These are phyloP conservation scores for Brachyrhaphis roseni DNA, from an alignment of 2,797 vertebrate genomes.

Conservation along the genomic window DNA sequence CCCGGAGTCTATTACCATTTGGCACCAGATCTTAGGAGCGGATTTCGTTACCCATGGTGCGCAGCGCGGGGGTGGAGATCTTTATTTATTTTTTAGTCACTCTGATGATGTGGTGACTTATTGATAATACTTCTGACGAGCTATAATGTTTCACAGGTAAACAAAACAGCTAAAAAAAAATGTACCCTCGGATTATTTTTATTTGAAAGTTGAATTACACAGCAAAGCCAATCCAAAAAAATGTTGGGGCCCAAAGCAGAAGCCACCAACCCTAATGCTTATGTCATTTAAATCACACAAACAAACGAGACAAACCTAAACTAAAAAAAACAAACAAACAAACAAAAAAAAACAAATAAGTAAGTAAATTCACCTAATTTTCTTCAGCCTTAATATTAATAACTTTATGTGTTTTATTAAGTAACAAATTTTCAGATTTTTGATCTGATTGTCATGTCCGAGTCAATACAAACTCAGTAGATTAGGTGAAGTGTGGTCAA, in stretches of 20 bases:
- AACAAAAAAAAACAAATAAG: too few species aligned
- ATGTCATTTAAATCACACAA: neutral
- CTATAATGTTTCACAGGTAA: conserved; percentile 15
- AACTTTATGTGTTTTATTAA: neutral
- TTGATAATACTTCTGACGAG: neutral
- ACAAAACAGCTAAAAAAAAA: conserved; percentile 15
- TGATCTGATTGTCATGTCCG: neutral
- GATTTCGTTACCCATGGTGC: conserved; percentile 33
- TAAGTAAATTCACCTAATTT: neutral
- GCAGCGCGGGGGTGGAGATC: neutral
- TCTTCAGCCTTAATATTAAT: neutral
- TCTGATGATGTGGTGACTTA: neutral
- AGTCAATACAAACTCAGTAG: neutral
- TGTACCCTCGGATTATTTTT: conserved; percentile 1
- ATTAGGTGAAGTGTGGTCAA: neutral
- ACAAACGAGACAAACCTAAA: neutral
- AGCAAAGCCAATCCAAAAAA: neutral
- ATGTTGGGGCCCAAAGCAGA: neutral
- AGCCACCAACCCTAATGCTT: neutral
- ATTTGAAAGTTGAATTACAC: neutral
- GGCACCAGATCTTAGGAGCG: conserved; percentile 55
- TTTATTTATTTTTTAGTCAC: neutral
- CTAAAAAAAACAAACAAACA: too few species aligned
- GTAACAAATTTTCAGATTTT: neutral
- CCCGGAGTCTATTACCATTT: conserved; percentile 54